Conservation (phyloP, 1,140 invertebrate species). For the Sitodiplosis mosellana region DNA sequence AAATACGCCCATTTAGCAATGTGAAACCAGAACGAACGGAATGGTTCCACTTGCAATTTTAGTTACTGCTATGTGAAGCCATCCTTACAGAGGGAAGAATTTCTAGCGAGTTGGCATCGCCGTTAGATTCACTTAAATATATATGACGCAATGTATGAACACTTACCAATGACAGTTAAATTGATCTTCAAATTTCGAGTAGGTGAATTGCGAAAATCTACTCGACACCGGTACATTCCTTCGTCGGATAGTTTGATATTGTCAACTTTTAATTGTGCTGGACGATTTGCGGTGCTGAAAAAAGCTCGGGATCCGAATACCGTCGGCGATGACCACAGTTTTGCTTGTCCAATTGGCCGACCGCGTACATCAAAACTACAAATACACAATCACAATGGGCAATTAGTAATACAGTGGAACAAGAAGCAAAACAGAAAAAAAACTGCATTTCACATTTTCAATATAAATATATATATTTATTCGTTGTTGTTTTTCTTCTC, state of each 20-base stretch:
- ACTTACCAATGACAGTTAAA: constrained; percentile 72
- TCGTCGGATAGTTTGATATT: constrained; percentile 52
- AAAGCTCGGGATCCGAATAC: constrained; percentile 58
- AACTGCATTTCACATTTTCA: background rate
- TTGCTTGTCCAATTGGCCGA: constrained; percentile 45
- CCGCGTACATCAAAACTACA: constrained; percentile 67
- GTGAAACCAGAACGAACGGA: too few relatives aligned
- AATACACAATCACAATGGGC: constrained; percentile 15
- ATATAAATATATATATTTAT: background rate
- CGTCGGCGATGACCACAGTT: constrained; percentile 57
- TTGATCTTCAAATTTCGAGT: constrained; percentile 71
- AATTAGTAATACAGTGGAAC: background rate
- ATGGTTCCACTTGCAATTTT: too few relatives aligned
- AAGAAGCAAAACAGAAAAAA: background rate
- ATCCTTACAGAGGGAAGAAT: too few relatives aligned
- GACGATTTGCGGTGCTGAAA: constrained; percentile 46
- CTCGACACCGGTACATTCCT: constrained; percentile 67
- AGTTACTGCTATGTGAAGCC: background rate
- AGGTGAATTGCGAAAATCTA: constrained; percentile 73
- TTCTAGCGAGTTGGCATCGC: too few relatives aligned
- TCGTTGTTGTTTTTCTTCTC: too few relatives aligned
- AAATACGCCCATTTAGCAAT: too few relatives aligned
- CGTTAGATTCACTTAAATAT: background rate
- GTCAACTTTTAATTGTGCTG: constrained; percentile 52
- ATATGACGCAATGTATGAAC: constrained; percentile 3